These are phyloP conservation scores for Stenoptilia bipunctidactyla DNA, from an alignment of 2,888 invertebrate genomes.

Conservation along the genomic window DNA sequence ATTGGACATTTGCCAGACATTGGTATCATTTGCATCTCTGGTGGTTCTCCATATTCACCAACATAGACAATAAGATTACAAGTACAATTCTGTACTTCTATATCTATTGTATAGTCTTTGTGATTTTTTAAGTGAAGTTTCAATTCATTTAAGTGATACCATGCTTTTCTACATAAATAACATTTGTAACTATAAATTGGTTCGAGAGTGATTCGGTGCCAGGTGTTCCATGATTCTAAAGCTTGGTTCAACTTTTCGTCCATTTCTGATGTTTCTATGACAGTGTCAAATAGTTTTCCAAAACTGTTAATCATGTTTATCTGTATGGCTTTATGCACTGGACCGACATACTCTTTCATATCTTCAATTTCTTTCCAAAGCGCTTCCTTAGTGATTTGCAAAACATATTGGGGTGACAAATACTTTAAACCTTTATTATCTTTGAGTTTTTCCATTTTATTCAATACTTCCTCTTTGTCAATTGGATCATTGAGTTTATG, in stretches of 20 bases:
- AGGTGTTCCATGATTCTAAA: too few relatives aligned
- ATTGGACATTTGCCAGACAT: slow-evolving; percentile 23
- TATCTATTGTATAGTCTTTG: fast-evolving
- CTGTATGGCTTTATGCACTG: neutral
- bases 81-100: too few relatives aligned
- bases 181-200: slow-evolving; percentile 30
- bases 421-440: too few relatives aligned
- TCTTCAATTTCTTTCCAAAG: slow-evolving; percentile 17
- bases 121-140: slow-evolving; percentile 23
- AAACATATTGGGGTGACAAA: too few relatives aligned
- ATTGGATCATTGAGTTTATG: neutral
- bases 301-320: slow-evolving; percentile 17
- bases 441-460: too few relatives aligned
- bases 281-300: slow-evolving; percentile 17
- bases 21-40: slow-evolving; percentile 5
- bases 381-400: slow-evolving; percentile 7
- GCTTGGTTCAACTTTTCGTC: neutral
- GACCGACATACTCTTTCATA: slow-evolving; percentile 22
- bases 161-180: slow-evolving; percentile 27
- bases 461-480: too few relatives aligned
- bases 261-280: neutral
- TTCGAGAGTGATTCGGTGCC: too few relatives aligned
- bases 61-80: too few relatives aligned
- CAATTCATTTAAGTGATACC: slow-evolving; percentile 34
- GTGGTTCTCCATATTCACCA: too few relatives aligned